These are phyloP conservation scores for Gandaritis pyraliata DNA, from an alignment of 2,888 invertebrate genomes.

Conservation along the genomic window DNA sequence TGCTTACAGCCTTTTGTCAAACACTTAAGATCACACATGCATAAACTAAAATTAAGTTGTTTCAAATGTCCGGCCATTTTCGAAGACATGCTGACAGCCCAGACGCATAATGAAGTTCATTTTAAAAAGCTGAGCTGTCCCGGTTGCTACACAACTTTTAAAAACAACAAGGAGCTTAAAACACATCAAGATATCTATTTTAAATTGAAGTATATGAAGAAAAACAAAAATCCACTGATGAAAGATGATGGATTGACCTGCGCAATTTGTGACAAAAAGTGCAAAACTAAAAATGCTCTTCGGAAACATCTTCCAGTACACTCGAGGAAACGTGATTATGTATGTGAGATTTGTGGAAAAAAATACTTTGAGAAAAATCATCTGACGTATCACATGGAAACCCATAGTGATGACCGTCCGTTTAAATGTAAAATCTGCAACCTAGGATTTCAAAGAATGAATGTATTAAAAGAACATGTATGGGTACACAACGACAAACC, in stretches of 20 bases:
- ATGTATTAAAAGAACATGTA: conserved; percentile 55
- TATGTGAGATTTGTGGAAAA: conserved; percentile 70
- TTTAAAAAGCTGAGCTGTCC: conserved; percentile 52
- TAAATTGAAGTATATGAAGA: conserved; percentile 47
- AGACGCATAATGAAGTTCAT: conserved; percentile 51
- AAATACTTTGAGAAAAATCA: conserved; percentile 59
- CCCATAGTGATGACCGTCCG: conserved; percentile 63
- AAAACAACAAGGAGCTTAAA: conserved; percentile 49
- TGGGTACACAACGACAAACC: conserved; percentile 59
- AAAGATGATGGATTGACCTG: conserved; percentile 53
- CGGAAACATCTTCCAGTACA: conserved; percentile 84
- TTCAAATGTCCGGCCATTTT: conserved; percentile 62
- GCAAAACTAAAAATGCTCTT: conserved; percentile 55
- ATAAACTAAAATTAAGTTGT: conserved; percentile 80
- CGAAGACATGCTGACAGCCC: conserved; percentile 42
- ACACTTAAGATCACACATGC: conserved; percentile 86
- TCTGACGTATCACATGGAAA: conserved; percentile 56
- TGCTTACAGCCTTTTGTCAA: conserved; percentile 59
- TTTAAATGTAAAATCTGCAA: conserved; percentile 70
- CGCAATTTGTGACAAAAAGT: conserved; percentile 61
- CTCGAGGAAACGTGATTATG: conserved; percentile 63
- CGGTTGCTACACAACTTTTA: conserved; percentile 63
- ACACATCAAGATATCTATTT: conserved; percentile 54
- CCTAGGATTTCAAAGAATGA: conserved; percentile 55
- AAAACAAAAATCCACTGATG: conserved; percentile 42